These are phyloP conservation scores for Mesorhabditis spiculigera DNA, from an alignment of 2,888 invertebrate genomes.

Conservation along the genomic window DNA sequence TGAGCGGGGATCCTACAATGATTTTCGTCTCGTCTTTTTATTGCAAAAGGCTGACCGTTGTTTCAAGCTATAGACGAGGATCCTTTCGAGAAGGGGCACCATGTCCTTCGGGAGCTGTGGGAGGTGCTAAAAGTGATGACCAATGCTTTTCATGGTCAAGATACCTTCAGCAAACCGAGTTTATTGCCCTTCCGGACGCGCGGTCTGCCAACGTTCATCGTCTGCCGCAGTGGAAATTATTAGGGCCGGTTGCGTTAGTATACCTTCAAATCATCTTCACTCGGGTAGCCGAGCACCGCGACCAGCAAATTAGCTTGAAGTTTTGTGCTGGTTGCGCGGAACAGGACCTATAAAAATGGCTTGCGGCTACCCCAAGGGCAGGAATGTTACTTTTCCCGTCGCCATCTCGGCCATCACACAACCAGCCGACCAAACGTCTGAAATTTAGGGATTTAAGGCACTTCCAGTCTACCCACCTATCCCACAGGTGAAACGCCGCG, in stretches of 20 bases:
- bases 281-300: conserved; percentile 45
- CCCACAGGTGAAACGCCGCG: conserved; percentile 28
- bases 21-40: not conserved
- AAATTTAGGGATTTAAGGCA: conserved; percentile 1
- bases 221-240: no score
- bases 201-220: conserved; percentile 3
- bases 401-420: conserved; percentile 43
- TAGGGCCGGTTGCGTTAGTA: conserved; percentile 7
- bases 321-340: not conserved
- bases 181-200: not conserved
- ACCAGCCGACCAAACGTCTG: conserved; percentile 46
- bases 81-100: not conserved
- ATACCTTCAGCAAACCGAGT: not conserved
- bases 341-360: not conserved
- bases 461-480: conserved; percentile 21
- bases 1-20: not conserved
- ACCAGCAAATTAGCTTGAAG: conserved; percentile 24
- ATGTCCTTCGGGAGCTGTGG: not conserved
- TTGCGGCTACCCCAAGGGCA: not conserved
- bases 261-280: conserved; percentile 35
- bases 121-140: not conserved
- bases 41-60: not conserved
- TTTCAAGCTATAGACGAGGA: not conserved
- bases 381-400: conserved; percentile 12
- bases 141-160: not conserved